Percentiles rank a stretch among this genome's conserved stretches.
Evolutionary conservation across 2,888 invertebrate genomes (phyloP).

Genomic region (Scaptomyza tumidula): DNA sequence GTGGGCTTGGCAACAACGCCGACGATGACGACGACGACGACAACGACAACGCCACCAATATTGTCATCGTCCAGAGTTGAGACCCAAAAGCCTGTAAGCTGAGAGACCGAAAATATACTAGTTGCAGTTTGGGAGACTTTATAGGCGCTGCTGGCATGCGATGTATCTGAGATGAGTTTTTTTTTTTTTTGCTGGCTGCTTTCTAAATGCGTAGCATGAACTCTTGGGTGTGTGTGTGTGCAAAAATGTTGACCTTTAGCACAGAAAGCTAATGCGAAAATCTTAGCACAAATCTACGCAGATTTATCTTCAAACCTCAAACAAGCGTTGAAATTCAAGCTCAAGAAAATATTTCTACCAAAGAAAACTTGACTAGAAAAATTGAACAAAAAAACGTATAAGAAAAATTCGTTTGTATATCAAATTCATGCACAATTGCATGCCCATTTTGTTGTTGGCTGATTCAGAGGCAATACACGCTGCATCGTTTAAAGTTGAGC

Average conservation of each 20-base stretch:
- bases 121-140: conserved; percentile 29
- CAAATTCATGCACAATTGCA: conserved; percentile 16
- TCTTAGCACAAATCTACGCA: conserved; percentile 59
- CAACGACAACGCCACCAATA: conserved; percentile 48
- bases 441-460: conserved; percentile 2
- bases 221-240: conserved; percentile 37
- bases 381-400: no score
- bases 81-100: conserved; percentile 37
- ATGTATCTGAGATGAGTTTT: conserved; percentile 47
- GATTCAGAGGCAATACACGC: conserved; percentile 28
- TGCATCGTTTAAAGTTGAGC: conserved; percentile 40
- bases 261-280: conserved; percentile 62
- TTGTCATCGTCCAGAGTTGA: conserved; percentile 52
- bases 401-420: conserved; percentile 12
- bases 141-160: conserved; percentile 46
- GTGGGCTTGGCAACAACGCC: conserved; percentile 67
- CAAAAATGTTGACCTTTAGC: conserved; percentile 70
- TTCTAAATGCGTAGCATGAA: conserved; percentile 72
- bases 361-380: conserved; percentile 8
- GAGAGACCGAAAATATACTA: conserved; percentile 20
- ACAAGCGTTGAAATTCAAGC: conserved; percentile 58
- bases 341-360: background rate
- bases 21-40: conserved; percentile 17
- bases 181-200: no score
- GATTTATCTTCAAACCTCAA: conserved; percentile 65